Evolutionary conservation across 2,797 vertebrate genomes (phyloP).

Genomic region (Melanotaenia boesemani): DNA sequence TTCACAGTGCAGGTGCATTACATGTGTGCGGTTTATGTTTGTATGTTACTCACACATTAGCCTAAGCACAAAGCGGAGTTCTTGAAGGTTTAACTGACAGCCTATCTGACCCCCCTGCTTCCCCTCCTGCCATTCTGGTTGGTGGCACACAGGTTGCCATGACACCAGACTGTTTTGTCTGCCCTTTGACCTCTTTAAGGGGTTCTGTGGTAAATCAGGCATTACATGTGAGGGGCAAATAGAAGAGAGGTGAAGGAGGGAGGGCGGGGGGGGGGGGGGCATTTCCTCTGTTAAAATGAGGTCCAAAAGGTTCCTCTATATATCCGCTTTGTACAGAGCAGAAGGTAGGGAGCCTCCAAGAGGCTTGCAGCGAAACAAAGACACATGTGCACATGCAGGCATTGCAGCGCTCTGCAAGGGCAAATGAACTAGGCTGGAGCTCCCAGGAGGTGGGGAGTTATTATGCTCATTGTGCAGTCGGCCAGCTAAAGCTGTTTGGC

Average conservation of each 20-base stretch:
- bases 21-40: slow-evolving; percentile 31
- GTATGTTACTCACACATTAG: slow-evolving; percentile 48
- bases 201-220: slow-evolving; percentile 89
- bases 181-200: slow-evolving; percentile 88
- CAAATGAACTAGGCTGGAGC: slow-evolving; percentile 81
- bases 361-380: slow-evolving; percentile 79
- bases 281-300: slow-evolving; percentile 82
- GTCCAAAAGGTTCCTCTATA: slow-evolving; percentile 80
- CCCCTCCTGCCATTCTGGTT: slow-evolving; percentile 74
- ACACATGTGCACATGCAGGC: slow-evolving; percentile 81
- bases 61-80: slow-evolving; percentile 69
- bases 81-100: slow-evolving; percentile 82
- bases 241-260: slow-evolving; percentile 65
- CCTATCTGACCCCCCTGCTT: slow-evolving; percentile 61
- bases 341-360: slow-evolving; percentile 77
- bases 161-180: slow-evolving; percentile 91
- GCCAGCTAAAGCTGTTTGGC: slow-evolving; percentile 81
- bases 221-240: slow-evolving; percentile 85
- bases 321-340: slow-evolving; percentile 78
- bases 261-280: slow-evolving; percentile 43
- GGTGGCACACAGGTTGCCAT: slow-evolving; percentile 88
- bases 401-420: slow-evolving; percentile 69
- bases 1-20: slow-evolving; percentile 71
- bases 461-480: slow-evolving; percentile 80
- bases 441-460: slow-evolving; percentile 79